Base-by-base conservation (phyloP, 2,888 invertebrate genomes). In the Cryptocheilus praepositus region DNA sequence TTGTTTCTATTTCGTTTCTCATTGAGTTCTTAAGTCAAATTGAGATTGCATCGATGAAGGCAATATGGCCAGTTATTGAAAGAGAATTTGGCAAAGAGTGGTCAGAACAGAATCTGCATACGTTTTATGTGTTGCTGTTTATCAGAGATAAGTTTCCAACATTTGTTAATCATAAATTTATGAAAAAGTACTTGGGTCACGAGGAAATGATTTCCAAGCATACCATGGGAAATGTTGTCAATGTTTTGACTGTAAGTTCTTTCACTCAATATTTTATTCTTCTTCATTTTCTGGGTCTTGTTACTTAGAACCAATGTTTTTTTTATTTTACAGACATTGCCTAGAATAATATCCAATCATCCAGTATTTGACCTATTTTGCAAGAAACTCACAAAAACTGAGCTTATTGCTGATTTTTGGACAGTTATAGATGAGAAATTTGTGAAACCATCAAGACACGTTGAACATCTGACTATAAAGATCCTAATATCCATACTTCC, bases 351-450 rank as follows among this genome's bases (percentile, higher is more conserved):
- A 74, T 90, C 91, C 25, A 90, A 90, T 66, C 94, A 94, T 87
- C 94, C 94, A 21, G 90, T 93, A 52, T 93, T 92, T 85, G 91
- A 92, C 76, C 86, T 91, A 73, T 91, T 94, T 77, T 91, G 91
- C 28, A 88, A 88, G 57, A 89, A 90, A 75, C 86, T 94, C 56
- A 90, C 91, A 0, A 88, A 89, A 63, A 91, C 91, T 8, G 89
- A 91, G 57, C 87, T 91, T 67, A 81, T 93, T 5, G 76, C 87
- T 51, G 74, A 89, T 53, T 93, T 94, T 83, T 92, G 94, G 92
- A 85, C 84, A 11, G 89, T 90, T 28, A 90, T 91, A 44, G 91
- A 92, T 64, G 81, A 88, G 28, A 85, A 85, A 59, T 84, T 91
- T 63, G 64, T 90, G 84, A 89, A 92, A 89, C 89, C 91, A 84